These are phyloP conservation scores for Callosobruchus maculatus DNA, from an alignment of 2,888 invertebrate genomes.

Conservation along the genomic window DNA sequence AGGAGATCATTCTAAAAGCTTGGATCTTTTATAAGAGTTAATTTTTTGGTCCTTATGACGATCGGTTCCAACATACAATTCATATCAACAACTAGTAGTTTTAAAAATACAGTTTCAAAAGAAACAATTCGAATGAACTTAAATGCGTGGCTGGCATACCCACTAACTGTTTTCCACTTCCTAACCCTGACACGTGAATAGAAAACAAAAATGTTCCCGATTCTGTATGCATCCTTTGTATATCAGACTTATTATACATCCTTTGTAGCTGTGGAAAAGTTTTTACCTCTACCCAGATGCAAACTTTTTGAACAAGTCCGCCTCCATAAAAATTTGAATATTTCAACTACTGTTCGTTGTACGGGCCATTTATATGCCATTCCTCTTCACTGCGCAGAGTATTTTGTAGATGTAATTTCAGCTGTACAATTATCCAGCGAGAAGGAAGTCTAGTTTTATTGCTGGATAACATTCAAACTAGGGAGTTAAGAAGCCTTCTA, in stretches of 20 bases:
- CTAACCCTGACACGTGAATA: background rate
- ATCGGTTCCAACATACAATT: slow-evolving; percentile 7
- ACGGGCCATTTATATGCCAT: background rate
- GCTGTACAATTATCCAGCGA: background rate
- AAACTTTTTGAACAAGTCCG: background rate
- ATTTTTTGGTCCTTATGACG: too few species aligned
- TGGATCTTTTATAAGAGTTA: too few species aligned
- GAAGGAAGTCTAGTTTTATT: background rate
- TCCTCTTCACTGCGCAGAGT: background rate
- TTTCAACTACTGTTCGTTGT: background rate
- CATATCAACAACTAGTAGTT: background rate
- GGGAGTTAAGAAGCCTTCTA: background rate
- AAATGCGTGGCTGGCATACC: background rate
- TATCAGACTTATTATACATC: background rate
- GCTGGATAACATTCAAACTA: background rate
- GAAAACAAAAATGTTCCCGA: background rate
- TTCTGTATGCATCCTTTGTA: background rate
- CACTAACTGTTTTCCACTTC: background rate
- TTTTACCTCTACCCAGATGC: background rate
- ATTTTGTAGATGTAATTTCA: background rate
- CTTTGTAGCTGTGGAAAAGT: background rate
- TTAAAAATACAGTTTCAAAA: background rate
- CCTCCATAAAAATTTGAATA: background rate
- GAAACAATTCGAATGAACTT: background rate
- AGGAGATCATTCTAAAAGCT: too few species aligned